Evolutionary conservation across 2,797 vertebrate species (phyloP), one percentile per base, ranked within the genome.

Genomic region (Pitangus sulphuratus): DNA sequence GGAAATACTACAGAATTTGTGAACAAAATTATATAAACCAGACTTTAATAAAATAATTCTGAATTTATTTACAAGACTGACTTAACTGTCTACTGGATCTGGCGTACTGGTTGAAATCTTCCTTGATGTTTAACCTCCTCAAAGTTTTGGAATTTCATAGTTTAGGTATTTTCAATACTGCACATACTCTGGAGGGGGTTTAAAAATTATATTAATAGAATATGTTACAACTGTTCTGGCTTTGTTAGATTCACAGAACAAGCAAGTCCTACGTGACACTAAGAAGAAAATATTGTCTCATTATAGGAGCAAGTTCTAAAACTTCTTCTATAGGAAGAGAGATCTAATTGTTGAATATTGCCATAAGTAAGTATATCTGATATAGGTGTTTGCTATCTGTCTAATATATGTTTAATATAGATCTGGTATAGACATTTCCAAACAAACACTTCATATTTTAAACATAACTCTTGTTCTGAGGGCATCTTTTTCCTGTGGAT

Each of bases 331-430:
- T 10, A 61, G 58, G 26, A 98, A 98, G 84, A 98, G 98, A 94
- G 97, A 97, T 3, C 56, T 98, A 84, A 98, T 98, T 88, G 70
- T 96, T 66, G 97, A 98, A 78, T 98, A 98, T 93, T 98, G 98
- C 93, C 89, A 79, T 57, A 98, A 95, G 97, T 98, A 97, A 89
- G 98, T 97, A 61, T 54, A 51, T 31, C 64, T 37, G 71, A 60
- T 77, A 50, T 18, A 88, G 66, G 56, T 1, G 7, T 50, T 82
- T 66, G 33, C 18, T 83, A 0, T 48, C 58, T 53, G 9, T 30
- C 57, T 75, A 69, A 76, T 50, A 44, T 8, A 39, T 53, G 21
- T n/a, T 81, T 68, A 61, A 33, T 66, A 44, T n/a, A 68, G 39
- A 28, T 31, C 7, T 66, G 45, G 4, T 61, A 33, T 35, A 85